Evolutionary conservation across 2,113 vertebrate species (phyloP), one percentile per base, ranked within the genome.

Genomic region (Oryzias curvinotus): DNA sequence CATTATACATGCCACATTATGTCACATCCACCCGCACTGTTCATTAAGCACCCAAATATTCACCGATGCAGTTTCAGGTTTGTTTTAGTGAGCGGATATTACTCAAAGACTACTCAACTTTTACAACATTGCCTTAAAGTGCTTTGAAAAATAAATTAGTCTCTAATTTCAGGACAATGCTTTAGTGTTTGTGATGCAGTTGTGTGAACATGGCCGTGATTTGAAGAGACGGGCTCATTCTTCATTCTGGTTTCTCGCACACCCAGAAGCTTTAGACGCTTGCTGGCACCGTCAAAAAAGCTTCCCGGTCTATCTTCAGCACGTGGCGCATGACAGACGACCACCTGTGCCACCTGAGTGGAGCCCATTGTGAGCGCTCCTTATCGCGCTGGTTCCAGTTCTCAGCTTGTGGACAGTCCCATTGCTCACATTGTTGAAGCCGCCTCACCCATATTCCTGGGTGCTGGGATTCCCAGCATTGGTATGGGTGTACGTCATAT

Each of bases 331-430:
- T 89, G 85, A 85, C 80, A 53, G 84, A 86, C 80, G 70, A 81
- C 82, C 78, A 77, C 81, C 83, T 80, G 83, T 58, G 1, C 85
- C 78, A 85, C 86, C 83, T 73, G 86, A 79, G 73, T 68, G 0
- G 68, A 19, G 41, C 83, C 60, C 79, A 86, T 90, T 90, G 86
- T 90, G 71, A 52, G 1, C 30, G 13, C 49, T 44, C 23, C 86
- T 90, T 88, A 90, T 90, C 88, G 5, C 78, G 1, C 45, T 1
- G 50, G 74, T 52, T 71, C 80, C 86, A 80, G 88, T 65, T n/a
- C 75, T 50, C 68, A 2, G 46, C 54, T 16, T 45, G 79, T 7
- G 49, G 75, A 77, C 85, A 52, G 67, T 36, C 68, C 83, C 83
- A 26, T 73, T 68, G 70, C 71, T 78, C 63, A 59, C 78, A 75